Base-by-base conservation (phyloP, 1,140 invertebrate genomes). In the Radopholus similis region DNA sequence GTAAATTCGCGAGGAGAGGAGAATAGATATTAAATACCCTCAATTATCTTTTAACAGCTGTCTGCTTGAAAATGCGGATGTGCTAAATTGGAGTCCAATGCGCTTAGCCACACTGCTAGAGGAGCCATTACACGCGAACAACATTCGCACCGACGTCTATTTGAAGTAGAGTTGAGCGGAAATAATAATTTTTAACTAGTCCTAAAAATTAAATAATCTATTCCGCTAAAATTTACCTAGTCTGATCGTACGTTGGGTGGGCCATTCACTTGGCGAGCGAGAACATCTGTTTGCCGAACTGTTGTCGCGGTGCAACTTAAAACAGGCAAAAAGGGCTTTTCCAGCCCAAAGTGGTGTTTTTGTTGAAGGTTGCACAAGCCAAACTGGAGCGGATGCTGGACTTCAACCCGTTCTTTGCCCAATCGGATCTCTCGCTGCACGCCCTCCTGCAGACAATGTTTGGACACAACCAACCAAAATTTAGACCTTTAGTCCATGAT, bases 361-460 rank as follows among this genome's bases (percentile, higher is more conserved):
- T n/a, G n/a, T n/a, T n/a, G n/a, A n/a, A n/a, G n/a, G 59, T 83
- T 18, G 28, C 37, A 15, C 58, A 59, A 18, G 34, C 47, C 13
- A 75, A 60, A n/a, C 53, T 82, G 5, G 77, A 76, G 38, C 59
- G 75, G n/a, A 42, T 82, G 28, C 57, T 82, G n/a, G 86, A 87
- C 66, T 83, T 81, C 34, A 85, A 86, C 58, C 81, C 83, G 15
- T 77, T 88, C 21, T 71, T 80, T 35, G 64, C 44, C 8, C 84
- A 84, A 49, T 86, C 85, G 69, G 85, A 86, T 74, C 72, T 83
- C 35, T 86, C 84, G 71, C 57, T 88, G 8, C 86, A 86, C 76
- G 84, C 87, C 65, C 78, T 89, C 62, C 78, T 89, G 26, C 84
- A 87, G 68, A 85, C 84, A 67, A 81, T 89, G 60, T n/a, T n/a